Conservation (phyloP, 2,113 vertebrate genomes). For the Melospiza georgiana region DNA sequence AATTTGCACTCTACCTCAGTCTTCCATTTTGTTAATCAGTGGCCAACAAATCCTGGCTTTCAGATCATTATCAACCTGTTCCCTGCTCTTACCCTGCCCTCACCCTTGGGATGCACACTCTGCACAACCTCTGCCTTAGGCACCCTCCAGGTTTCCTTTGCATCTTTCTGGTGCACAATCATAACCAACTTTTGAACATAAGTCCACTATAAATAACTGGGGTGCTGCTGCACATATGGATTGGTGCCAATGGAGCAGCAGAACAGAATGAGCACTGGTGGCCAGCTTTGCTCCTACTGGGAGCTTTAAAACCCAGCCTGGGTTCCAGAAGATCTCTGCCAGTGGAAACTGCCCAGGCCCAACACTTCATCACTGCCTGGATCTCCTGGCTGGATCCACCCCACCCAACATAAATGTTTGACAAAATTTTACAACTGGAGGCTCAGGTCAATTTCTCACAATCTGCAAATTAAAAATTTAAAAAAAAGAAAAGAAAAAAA, state of each 20-base stretch:
- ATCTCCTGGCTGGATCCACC: constrained; percentile 28
- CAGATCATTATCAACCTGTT: constrained; percentile 12
- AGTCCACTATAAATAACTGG: constrained; percentile 7
- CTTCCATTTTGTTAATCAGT: constrained; percentile 10
- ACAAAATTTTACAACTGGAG: constrained; percentile 16
- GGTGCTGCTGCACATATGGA: background rate
- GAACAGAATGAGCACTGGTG: constrained; percentile 13
- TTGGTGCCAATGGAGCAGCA: background rate
- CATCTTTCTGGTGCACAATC: background rate
- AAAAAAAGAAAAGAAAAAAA: background rate
- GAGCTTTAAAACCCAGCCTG: constrained; percentile 44
- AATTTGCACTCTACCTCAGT: background rate
- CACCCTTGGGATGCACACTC: background rate
- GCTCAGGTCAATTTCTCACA: constrained; percentile 14
- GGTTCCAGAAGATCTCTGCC: constrained; percentile 45
- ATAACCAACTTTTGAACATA: background rate
- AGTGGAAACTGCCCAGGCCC: constrained; percentile 53
- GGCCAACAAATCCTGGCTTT: background rate
- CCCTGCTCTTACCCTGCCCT: background rate
- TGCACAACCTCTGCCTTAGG: background rate
- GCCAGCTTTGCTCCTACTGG: constrained; percentile 27
- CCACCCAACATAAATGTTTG: constrained; percentile 26
- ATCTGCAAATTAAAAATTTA: background rate
- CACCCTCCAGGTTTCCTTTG: background rate
- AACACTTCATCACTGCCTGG: constrained; percentile 56